Conservation (phyloP, 2,888 invertebrate genomes). For the Podabrus alpinus region DNA sequence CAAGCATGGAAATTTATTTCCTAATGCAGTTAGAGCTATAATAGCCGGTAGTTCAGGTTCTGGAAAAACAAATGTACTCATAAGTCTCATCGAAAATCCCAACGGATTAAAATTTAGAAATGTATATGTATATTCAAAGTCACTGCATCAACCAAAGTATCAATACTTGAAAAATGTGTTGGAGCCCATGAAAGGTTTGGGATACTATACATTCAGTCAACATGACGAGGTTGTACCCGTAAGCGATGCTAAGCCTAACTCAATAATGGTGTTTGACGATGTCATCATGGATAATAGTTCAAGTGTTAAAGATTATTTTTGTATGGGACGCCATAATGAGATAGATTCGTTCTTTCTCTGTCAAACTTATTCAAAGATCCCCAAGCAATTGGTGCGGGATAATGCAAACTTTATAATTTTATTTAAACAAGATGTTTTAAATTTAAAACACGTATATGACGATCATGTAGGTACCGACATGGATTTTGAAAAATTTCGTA, state of each 20-base stretch:
- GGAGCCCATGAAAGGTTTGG: constrained; percentile 31
- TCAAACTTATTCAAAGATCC: too few species aligned
- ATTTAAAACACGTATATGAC: too few species aligned
- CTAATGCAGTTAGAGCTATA: constrained; percentile 3
- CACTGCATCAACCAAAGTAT: constrained; percentile 33
- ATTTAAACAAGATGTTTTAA: too few species aligned
- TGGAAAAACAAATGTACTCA: constrained; percentile 17
- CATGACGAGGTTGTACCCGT: constrained; percentile 31
- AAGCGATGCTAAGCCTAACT: constrained; percentile 37
- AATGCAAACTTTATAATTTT: too few species aligned
- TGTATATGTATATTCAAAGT: background rate
- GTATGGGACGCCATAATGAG: constrained; percentile 41
- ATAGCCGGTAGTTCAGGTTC: constrained; percentile 10
- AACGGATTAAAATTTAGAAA: background rate
- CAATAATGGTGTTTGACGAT: constrained; percentile 50
- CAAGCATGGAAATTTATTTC: background rate
- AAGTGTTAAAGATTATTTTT: constrained; percentile 42
- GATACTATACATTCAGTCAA: background rate
- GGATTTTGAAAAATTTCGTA: too few species aligned
- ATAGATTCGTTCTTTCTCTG: constrained; percentile 41
- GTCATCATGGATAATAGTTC: constrained; percentile 43
- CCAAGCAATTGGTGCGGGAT: too few species aligned
- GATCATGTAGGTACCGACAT: too few species aligned
- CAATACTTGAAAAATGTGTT: constrained; percentile 32
- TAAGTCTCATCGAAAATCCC: constrained; percentile 9